phyloP scores from a whole-genome alignment of 2,888 invertebrate genomes.

The Pecten maximus region DNA sequence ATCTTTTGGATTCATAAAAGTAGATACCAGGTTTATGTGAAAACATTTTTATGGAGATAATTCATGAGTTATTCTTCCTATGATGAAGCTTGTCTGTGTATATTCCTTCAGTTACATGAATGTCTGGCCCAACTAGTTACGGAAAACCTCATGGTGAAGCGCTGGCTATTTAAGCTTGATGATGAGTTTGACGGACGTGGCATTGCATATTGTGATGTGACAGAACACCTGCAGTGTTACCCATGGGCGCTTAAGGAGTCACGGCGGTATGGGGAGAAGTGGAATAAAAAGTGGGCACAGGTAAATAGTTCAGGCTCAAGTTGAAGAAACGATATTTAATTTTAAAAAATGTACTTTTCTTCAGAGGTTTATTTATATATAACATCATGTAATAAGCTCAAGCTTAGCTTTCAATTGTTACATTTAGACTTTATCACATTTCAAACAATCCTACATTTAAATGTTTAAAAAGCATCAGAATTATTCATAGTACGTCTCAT shows the following conservation, averaged over 20 bases:
- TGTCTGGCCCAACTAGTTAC: conserved; percentile 81
- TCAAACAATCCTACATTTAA: too few species aligned
- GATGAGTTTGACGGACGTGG: conserved; percentile 82
- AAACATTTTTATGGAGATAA: too few species aligned
- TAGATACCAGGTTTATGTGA: too few species aligned
- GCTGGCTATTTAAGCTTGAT: conserved; percentile 82
- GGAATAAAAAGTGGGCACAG: conserved; percentile 83
- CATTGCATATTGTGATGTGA: conserved; percentile 80
- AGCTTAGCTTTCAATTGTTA: too few species aligned
- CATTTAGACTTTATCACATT: too few species aligned
- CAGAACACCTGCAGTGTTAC: conserved; percentile 79
- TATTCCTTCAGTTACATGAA: conserved; percentile 78
- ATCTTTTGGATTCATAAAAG: too few species aligned
- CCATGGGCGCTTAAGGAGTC: conserved; percentile 80
- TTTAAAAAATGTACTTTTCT: not conserved
- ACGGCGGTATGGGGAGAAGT: conserved; percentile 81
- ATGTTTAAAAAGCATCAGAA: too few species aligned
- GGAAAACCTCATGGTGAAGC: conserved; percentile 79
- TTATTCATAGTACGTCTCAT: too few species aligned
- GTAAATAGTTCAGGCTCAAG: conserved; percentile 57
- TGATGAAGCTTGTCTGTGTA: too few species aligned
- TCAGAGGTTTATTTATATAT: too few species aligned
- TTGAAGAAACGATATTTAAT: not conserved
- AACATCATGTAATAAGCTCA: too few species aligned
- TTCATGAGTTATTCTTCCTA: too few species aligned